Evolutionary conservation across 2,113 vertebrate genomes (phyloP), one percentile per base, ranked within the genome.

Genomic region (Dicaeum eximium): DNA sequence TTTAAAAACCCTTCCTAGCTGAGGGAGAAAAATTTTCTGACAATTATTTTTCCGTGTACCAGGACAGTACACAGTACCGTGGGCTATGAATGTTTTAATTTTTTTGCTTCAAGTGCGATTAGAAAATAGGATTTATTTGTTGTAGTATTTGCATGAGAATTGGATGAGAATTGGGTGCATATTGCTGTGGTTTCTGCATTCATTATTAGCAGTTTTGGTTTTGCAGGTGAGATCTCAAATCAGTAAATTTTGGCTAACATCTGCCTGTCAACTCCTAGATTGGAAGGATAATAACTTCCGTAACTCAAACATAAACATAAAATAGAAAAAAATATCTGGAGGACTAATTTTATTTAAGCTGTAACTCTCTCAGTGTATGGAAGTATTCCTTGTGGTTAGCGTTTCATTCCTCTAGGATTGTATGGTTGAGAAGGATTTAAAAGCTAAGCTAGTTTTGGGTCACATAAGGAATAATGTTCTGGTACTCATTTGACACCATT

Each of bases 131-230:
- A 45, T 47, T 58, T 64, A 47, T 56, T 47, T 61, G 4, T 73
- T 61, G 6, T 54, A 62, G 19, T 80, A 35, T 86, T 80, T 70
- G 10, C 56, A 30, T 56, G 21, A 20, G 18, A 67, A 61, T 53
- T 0, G 1, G 14, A 3, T 71, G 21, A 20, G 18, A 67, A 61
- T 53, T 0, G 1, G 14, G 3, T 71, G 56, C 28, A n/a, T 60
- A 11, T 6, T 67, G 9, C 28, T 72, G 69, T 72, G 37, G 13
- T 69, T 92, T 89, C 73, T 91, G 42, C 33, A 11, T 33, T 86
- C 12, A 15, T 69, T 80, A 58, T 47, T 79, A 60, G 48, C 51
- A 57, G 31, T n/a, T 88, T 69, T 30, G 3, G 5, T 79, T 91
- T 89, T 79, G 16, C 54, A 79, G 53, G 16, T 56, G 65, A 79